Conservation (phyloP, 2,113 vertebrate species). For the Percina caprodes region DNA sequence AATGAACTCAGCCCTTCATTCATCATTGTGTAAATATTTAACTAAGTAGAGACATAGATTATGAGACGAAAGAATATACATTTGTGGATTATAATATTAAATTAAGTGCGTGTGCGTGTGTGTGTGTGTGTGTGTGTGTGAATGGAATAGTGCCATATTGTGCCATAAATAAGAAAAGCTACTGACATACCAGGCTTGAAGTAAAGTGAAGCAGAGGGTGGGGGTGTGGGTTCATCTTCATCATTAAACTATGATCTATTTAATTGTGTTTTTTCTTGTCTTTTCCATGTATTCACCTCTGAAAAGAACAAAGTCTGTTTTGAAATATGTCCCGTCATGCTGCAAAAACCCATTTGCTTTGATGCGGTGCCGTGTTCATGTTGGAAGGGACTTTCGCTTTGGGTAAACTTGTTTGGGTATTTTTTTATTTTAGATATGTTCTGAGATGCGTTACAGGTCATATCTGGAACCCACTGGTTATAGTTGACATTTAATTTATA, state of each 20-base stretch:
- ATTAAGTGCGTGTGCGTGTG: constrained; percentile 8
- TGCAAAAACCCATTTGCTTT: not conserved
- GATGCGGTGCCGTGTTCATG: not conserved
- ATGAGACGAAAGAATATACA: constrained; percentile 52
- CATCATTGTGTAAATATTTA: constrained; percentile 73
- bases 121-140: constrained; percentile 8
- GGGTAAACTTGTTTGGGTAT: constrained; percentile 8
- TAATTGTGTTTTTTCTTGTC: constrained; percentile 34
- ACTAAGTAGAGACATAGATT: constrained; percentile 56
- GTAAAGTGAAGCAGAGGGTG: not conserved
- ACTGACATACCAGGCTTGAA: constrained; percentile 70
- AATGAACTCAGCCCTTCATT: not conserved
- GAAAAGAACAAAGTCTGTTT: constrained; percentile 3
- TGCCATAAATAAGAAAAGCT: constrained; percentile 66
- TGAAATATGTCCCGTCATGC: not conserved
- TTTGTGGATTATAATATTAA: constrained; percentile 78
- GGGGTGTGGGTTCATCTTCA: constrained; percentile 59
- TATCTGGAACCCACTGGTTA: constrained; percentile 9
- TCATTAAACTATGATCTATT: constrained; percentile 78
- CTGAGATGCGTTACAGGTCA: constrained; percentile 27
- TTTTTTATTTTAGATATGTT: constrained; percentile 33
- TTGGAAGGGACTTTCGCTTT: constrained; percentile 49
- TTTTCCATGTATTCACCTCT: not conserved
- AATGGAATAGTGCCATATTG: constrained; percentile 46
- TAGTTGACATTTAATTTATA: constrained; percentile 16